Percentiles rank a stretch among this genome's conserved stretches.
Conservation (phyloP, 2,888 invertebrate genomes). For the Pocota personata region DNA sequence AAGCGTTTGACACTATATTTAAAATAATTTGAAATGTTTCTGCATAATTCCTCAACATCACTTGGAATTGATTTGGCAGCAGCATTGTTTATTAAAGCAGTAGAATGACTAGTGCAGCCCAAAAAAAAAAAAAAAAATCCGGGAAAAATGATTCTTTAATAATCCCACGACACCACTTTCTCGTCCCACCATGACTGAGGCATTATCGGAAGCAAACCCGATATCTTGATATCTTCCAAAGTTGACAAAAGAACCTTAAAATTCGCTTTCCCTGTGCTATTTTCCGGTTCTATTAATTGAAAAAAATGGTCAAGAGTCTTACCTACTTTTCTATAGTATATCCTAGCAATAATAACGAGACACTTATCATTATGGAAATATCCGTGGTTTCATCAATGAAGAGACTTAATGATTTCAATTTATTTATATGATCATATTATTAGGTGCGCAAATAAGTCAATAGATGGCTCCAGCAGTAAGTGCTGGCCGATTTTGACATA, state of each 20-base stretch:
- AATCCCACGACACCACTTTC: constrained; percentile 19
- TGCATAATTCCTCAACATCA: constrained; percentile 12
- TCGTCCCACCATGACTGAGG: constrained; percentile 39
- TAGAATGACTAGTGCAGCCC: constrained; percentile 31
- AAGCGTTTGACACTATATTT: constrained; percentile 1
- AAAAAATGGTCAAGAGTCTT: background rate
- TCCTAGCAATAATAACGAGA: background rate
- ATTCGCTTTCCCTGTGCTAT: constrained; percentile 43
- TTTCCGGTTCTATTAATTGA: constrained; percentile 29
- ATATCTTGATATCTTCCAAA: constrained; percentile 19
- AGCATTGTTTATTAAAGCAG: background rate
- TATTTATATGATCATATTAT: background rate
- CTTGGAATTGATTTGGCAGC: background rate
- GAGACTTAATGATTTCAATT: background rate
- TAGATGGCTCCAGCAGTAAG: too few species aligned
- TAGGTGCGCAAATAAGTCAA: too few species aligned
- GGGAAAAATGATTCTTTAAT: background rate
- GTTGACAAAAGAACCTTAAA: constrained; percentile 24
- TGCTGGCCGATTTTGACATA: too few species aligned
- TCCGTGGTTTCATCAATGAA: constrained; percentile 8
- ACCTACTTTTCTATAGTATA: background rate
- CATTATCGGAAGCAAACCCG: constrained; percentile 50
- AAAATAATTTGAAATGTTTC: background rate
- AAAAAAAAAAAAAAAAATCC: constrained; percentile 33
- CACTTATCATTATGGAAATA: background rate